phyloP scores from a whole-genome alignment of 1,140 invertebrate genomes.

The Saccostrea glomerata region DNA sequence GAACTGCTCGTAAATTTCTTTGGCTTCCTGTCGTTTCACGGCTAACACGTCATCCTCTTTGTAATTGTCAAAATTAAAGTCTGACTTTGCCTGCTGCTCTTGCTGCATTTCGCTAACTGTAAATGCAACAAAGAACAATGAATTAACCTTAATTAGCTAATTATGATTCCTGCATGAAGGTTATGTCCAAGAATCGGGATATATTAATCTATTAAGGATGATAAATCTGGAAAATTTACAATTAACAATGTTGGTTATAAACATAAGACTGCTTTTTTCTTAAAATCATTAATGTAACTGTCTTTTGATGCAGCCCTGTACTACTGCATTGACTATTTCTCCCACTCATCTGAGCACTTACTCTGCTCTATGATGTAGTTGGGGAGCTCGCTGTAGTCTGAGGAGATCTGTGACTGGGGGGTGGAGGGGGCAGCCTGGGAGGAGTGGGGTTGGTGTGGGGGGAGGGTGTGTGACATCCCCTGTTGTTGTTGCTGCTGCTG shows the following conservation, averaged over 20 bases:
- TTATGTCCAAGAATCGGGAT: no score
- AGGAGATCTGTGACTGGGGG: slow-evolving; percentile 43
- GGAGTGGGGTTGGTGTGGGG: not conserved
- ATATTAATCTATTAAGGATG: no score
- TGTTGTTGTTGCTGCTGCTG: slow-evolving; percentile 57
- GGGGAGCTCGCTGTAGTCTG: slow-evolving; percentile 70
- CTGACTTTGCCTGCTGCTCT: slow-evolving; percentile 65
- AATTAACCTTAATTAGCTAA: no score
- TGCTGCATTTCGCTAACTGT: slow-evolving; percentile 72
- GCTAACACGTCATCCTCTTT: slow-evolving; percentile 68
- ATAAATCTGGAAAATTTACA: no score
- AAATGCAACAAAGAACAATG: slow-evolving; percentile 14
- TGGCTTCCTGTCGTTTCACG: slow-evolving; percentile 71
- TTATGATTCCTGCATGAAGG: no score
- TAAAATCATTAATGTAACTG: no score
- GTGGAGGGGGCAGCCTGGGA: slow-evolving; percentile 19
- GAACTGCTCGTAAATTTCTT: slow-evolving; percentile 71
- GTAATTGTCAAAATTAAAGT: slow-evolving; percentile 50
- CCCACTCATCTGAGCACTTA: slow-evolving; percentile 56
- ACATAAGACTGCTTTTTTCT: no score
- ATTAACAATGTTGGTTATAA: no score
- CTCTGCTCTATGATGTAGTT: slow-evolving; percentile 74
- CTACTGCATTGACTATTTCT: no score
- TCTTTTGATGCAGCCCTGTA: no score
- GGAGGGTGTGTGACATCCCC: slow-evolving; percentile 37